These are phyloP conservation scores for Orthosia gracilis DNA, from an alignment of 2,888 invertebrate genomes.

Conservation along the genomic window DNA sequence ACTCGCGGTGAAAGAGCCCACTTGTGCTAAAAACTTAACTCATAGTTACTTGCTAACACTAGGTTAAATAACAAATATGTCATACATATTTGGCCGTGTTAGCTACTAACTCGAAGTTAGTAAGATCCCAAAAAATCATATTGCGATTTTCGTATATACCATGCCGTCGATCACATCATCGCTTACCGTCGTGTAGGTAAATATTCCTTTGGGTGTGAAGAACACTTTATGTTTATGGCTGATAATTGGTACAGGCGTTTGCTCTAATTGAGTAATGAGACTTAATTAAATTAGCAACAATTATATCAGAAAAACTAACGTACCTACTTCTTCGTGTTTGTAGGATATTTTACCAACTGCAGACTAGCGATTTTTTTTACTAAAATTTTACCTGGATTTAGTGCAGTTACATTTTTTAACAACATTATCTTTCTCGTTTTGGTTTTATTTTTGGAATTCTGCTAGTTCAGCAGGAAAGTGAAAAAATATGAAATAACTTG, in stretches of 20 bases:
- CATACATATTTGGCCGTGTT: too few species aligned
- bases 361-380: background rate
- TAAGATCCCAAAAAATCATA: background rate
- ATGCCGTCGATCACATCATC: too few species aligned
- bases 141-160: background rate
- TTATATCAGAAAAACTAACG: slow-evolving; percentile 12
- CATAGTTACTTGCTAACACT: too few species aligned
- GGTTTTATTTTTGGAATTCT: background rate
- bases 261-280: slow-evolving; percentile 23
- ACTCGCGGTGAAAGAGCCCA: background rate
- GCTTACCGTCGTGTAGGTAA: background rate
- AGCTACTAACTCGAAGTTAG: too few species aligned
- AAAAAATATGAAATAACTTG: background rate
- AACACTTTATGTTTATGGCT: slow-evolving; percentile 33
- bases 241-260: slow-evolving; percentile 23
- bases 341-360: background rate
- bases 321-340: background rate
- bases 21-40: too few species aligned
- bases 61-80: too few species aligned
- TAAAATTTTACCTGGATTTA: background rate
- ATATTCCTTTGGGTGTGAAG: background rate
- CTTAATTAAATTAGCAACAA: slow-evolving; percentile 44
- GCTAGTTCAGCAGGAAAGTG: background rate
- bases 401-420: background rate
- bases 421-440: too few species aligned